Percentiles rank a stretch among this genome's conserved stretches.
Conservation (phyloP, 2,888 invertebrate species). For the Pedicia rivosa region DNA sequence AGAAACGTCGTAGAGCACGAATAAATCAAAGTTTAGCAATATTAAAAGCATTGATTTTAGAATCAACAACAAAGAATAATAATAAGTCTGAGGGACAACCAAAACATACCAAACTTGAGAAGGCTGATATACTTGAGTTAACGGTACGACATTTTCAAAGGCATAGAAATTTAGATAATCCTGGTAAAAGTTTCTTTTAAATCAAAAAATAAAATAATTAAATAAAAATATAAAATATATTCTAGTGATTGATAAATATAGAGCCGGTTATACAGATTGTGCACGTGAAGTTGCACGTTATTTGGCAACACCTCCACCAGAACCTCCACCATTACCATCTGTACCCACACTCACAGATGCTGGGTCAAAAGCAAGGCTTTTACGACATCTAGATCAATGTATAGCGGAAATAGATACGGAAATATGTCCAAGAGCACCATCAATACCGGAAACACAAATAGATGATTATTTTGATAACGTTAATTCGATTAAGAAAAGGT, state of each 20-base stretch:
- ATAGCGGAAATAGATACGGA: conserved; percentile 42
- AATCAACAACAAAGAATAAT: conserved; percentile 40
- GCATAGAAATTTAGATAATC: conserved; percentile 48
- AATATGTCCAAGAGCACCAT: conserved; percentile 25
- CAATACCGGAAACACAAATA: conserved; percentile 5
- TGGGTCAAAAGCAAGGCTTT: conserved; percentile 37
- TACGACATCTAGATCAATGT: conserved; percentile 41
- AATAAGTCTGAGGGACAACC: conserved; percentile 34
- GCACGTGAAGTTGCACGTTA: conserved; percentile 38
- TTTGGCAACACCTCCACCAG: conserved; percentile 29
- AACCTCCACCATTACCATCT: conserved; percentile 26
- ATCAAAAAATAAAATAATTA: neutral
- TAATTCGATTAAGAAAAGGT: conserved; percentile 1
- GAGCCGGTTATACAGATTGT: conserved; percentile 47
- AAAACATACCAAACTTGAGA: conserved; percentile 69
- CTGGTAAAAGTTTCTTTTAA: conserved; percentile 22
- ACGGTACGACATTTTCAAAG: conserved; percentile 67
- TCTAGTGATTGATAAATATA: conserved; percentile 26
- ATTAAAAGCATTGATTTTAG: conserved; percentile 52
- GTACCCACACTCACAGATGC: conserved; percentile 35
- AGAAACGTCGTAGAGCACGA: conserved; percentile 54
- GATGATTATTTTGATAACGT: conserved; percentile 3
- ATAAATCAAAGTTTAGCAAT: conserved; percentile 60
- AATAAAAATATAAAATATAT: neutral
- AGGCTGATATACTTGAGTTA: conserved; percentile 64